These are phyloP conservation scores for Perognathus longimembris DNA, from an alignment of 2,113 vertebrate species.

Conservation along the genomic window DNA sequence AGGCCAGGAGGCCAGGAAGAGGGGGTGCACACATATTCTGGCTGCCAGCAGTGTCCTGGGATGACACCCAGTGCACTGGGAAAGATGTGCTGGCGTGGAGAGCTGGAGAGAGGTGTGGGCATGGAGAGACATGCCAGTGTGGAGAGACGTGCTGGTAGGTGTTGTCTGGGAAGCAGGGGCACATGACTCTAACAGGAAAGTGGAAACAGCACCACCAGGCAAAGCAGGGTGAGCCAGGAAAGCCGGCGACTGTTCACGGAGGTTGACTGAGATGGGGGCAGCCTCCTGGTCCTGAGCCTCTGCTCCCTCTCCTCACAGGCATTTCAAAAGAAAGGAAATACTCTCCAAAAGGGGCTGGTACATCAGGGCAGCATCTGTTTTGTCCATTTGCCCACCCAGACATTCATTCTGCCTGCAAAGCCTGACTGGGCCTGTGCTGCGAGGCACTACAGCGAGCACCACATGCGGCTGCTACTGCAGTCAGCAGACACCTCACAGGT, in stretches of 20 bases:
- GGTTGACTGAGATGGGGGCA: too few species aligned
- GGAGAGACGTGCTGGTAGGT: too few species aligned
- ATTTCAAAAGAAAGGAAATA: not conserved
- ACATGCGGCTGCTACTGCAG: too few species aligned
- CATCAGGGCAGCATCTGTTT: fast-evolving
- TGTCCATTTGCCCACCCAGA: not conserved
- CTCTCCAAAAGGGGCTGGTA: not conserved
- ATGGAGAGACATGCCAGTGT: too few species aligned
- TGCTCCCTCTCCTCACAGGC: too few species aligned
- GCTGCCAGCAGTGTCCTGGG: not conserved
- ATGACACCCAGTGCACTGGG: too few species aligned
- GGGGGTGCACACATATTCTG: fast-evolving
- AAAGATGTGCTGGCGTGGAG: too few species aligned
- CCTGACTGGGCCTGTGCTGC: fast-evolving
- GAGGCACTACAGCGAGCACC: too few species aligned
- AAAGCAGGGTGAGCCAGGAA: not conserved
- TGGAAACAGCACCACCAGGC: not conserved
- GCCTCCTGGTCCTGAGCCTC: not conserved
- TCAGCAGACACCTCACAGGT: too few species aligned
- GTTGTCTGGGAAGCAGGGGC: not conserved
- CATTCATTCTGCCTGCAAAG: not conserved
- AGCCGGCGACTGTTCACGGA: not conserved
- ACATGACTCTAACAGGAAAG: not conserved
- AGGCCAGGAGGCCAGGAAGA: not conserved
- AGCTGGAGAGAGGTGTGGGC: too few species aligned